Percentiles rank a stretch among this genome's conserved stretches.
Evolutionary conservation across 2,113 vertebrate genomes (phyloP).

Genomic region (Alethe castanea): DNA sequence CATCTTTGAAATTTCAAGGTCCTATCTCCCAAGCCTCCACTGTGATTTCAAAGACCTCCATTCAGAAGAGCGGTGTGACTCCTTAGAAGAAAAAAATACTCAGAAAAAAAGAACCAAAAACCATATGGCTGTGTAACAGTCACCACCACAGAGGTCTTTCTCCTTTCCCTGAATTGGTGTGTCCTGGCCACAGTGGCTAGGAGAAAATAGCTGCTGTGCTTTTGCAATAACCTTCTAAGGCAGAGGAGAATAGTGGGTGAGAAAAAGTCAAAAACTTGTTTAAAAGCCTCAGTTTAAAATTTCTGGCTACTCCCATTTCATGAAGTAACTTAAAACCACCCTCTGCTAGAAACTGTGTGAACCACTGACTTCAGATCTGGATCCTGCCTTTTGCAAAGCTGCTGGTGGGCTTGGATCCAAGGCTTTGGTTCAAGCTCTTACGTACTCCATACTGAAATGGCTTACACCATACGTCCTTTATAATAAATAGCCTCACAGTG

Average conservation of each 20-base stretch:
- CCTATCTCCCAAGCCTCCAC: neutral
- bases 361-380: neutral
- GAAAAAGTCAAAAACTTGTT: neutral
- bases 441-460: neutral
- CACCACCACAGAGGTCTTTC: neutral
- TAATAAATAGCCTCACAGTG: neutral
- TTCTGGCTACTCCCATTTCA: neutral
- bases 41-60: neutral
- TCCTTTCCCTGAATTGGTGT: neutral
- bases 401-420: conserved; percentile 2
- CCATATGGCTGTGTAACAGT: neutral
- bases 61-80: neutral
- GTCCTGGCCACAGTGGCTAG: neutral
- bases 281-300: neutral
- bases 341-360: neutral
- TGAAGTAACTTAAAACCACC: neutral
- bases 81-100: neutral
- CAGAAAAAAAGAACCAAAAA: neutral
- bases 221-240: neutral
- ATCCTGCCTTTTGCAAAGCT: conserved; percentile 3
- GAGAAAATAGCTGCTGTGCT: neutral
- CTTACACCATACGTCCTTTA: neutral
- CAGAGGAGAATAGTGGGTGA: neutral
- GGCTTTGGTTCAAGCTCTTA: conserved; percentile 4
- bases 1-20: neutral